Conservation (phyloP, 1,140 invertebrate species). For the Atta colombica region DNA sequence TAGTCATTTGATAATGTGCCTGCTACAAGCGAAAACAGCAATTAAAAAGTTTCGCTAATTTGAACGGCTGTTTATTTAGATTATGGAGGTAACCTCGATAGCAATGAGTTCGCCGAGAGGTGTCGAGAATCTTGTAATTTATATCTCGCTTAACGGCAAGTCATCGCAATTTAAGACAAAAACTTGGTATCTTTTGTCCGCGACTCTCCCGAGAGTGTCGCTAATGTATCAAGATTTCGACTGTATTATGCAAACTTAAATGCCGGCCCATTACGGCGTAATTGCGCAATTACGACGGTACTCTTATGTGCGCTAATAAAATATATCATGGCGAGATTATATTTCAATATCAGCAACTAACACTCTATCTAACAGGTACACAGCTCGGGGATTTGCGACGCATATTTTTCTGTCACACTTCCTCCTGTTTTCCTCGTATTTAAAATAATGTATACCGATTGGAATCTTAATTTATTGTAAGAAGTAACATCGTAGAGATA, state of each 20-base stretch:
- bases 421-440: not conserved
- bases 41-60: slow-evolving; percentile 67
- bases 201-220: not conserved
- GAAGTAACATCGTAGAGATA: not conserved
- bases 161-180: slow-evolving; percentile 70
- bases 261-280: slow-evolving; percentile 35
- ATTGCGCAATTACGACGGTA: slow-evolving; percentile 49
- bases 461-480: slow-evolving; percentile 9
- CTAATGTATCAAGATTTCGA: slow-evolving; percentile 63
- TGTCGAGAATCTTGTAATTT: slow-evolving; percentile 66
- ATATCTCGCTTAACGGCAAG: slow-evolving; percentile 68
- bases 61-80: slow-evolving; percentile 45
- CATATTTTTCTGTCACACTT: not conserved
- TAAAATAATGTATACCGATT: not conserved
- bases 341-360: slow-evolving; percentile 53
- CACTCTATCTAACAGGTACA: not conserved
- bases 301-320: slow-evolving; percentile 37
- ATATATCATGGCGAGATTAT: slow-evolving; percentile 50
- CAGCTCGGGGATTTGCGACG: not conserved
- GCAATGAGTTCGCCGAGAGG: slow-evolving; percentile 14
- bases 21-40: slow-evolving; percentile 26
- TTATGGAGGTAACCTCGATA: slow-evolving; percentile 52
- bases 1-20: not conserved
- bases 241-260: slow-evolving; percentile 62
- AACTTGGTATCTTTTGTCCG: slow-evolving; percentile 65